Percentiles rank a stretch among this genome's conserved stretches.
Conservation (phyloP, 2,113 vertebrate genomes). For the Oncorhynchus tshawytscha region DNA sequence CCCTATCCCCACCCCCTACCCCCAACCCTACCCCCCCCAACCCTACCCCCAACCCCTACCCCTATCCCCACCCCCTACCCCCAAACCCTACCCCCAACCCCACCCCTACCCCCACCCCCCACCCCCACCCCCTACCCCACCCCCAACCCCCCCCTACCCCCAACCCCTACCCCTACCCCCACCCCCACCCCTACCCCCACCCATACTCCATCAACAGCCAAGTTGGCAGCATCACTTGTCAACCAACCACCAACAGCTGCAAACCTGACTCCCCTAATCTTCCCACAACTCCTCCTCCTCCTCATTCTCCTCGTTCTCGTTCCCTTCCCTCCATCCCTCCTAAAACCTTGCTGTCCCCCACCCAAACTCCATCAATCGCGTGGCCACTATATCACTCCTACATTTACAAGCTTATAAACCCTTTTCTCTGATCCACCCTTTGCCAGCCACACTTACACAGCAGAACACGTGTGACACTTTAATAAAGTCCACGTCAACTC, state of each 20-base stretch:
- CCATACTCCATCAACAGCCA: neutral
- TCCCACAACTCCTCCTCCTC: too few relatives aligned
- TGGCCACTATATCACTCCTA: slow-evolving; percentile 34
- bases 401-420: slow-evolving; percentile 41
- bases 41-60: too few relatives aligned
- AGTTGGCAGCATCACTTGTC: slow-evolving; percentile 1
- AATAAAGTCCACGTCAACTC: slow-evolving; percentile 56
- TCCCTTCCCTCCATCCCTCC: neutral
- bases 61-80: fast-evolving
- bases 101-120: too few relatives aligned
- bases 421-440: slow-evolving; percentile 27
- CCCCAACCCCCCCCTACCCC: too few relatives aligned
- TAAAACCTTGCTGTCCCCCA: neutral
- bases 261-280: too few relatives aligned
- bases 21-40: too few relatives aligned
- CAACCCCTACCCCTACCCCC: too few relatives aligned
- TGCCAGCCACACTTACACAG: slow-evolving; percentile 47
- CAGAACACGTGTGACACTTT: slow-evolving; percentile 60
- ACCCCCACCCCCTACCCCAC: too few relatives aligned
- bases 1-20: too few relatives aligned
- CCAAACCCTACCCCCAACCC: too few relatives aligned
- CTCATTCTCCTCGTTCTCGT: neutral
- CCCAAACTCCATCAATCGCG: slow-evolving; percentile 1
- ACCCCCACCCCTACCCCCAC: too few relatives aligned
- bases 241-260: slow-evolving; percentile 10